phyloP scores from a whole-genome alignment of 1,140 invertebrate species.

The Leucophenga varia region DNA sequence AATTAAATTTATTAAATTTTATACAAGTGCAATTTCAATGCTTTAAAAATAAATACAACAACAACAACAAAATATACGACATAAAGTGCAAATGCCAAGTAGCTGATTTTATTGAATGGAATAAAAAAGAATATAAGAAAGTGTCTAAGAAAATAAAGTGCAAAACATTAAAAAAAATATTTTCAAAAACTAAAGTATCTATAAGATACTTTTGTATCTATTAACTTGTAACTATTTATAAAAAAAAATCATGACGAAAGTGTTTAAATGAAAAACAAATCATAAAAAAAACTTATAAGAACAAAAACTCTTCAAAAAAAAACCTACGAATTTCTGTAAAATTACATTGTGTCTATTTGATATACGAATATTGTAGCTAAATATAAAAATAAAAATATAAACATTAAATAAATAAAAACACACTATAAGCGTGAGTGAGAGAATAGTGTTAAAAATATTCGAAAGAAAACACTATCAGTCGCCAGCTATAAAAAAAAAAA shows the following conservation, averaged over 20 bases:
- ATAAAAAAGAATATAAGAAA: slow-evolving; percentile 19
- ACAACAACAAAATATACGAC: slow-evolving; percentile 19
- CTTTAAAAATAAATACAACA: neutral
- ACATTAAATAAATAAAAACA: too few species aligned
- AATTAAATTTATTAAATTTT: slow-evolving; percentile 17
- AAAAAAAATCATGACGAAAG: too few species aligned
- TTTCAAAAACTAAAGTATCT: too few species aligned
- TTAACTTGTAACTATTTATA: too few species aligned
- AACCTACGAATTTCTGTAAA: neutral
- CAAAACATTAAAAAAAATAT: slow-evolving; percentile 18
- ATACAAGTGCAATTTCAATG: slow-evolving; percentile 45
- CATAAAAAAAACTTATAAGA: neutral
- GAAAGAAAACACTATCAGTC: too few species aligned
- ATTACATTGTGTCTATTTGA: too few species aligned
- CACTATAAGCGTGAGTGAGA: neutral
- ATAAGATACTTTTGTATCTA: too few species aligned
- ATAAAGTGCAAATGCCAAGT: slow-evolving; percentile 44
- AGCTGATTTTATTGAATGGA: slow-evolving; percentile 32
- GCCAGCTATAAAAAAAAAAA: too few species aligned
- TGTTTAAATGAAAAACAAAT: too few species aligned
- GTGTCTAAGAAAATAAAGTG: slow-evolving; percentile 6
- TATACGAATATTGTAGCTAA: too few species aligned
- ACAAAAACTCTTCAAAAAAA: neutral
- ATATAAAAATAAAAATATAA: too few species aligned
- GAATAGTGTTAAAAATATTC: neutral